Evolutionary conservation across 92 coral and sea anemone species (phyloP).

Genomic region (Blastomussa wellsi): DNA sequence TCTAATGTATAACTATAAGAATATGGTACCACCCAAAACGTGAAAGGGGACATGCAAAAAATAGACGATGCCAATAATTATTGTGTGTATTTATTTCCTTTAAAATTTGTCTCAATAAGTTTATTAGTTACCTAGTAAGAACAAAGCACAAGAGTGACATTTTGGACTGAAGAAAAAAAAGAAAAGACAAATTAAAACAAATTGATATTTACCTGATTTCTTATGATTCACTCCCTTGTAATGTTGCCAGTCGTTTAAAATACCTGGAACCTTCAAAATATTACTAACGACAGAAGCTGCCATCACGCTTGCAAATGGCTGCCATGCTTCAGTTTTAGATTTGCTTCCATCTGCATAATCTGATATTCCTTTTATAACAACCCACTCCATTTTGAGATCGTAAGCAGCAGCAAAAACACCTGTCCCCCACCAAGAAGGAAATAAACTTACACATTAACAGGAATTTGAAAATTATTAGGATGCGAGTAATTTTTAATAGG

Average conservation of each 20-base stretch:
- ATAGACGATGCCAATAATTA: too few species aligned
- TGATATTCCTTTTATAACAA: slow-evolving; percentile 59
- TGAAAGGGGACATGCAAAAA: too few species aligned
- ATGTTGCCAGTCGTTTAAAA: slow-evolving; percentile 54
- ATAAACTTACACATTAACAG: background rate
- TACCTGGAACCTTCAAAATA: slow-evolving; percentile 49
- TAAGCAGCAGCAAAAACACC: slow-evolving; percentile 62
- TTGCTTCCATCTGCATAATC: slow-evolving; percentile 69
- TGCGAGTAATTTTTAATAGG: too few species aligned
- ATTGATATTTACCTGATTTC: background rate
- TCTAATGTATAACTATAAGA: too few species aligned
- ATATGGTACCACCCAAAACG: too few species aligned
- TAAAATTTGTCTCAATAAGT: too few species aligned
- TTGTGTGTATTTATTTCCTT: too few species aligned
- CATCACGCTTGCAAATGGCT: slow-evolving; percentile 70
- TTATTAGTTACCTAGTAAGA: too few species aligned
- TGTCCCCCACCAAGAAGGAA: background rate
- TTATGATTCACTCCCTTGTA: slow-evolving; percentile 31
- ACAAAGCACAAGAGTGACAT: background rate
- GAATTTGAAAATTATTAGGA: too few species aligned
- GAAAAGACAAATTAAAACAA: background rate
- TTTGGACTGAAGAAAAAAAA: too few species aligned
- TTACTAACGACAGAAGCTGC: slow-evolving; percentile 68
- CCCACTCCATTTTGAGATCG: slow-evolving; percentile 63
- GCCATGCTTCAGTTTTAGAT: slow-evolving; percentile 52